Conservation (phyloP, 2,797 vertebrate species). For the Scleropages formosus region DNA sequence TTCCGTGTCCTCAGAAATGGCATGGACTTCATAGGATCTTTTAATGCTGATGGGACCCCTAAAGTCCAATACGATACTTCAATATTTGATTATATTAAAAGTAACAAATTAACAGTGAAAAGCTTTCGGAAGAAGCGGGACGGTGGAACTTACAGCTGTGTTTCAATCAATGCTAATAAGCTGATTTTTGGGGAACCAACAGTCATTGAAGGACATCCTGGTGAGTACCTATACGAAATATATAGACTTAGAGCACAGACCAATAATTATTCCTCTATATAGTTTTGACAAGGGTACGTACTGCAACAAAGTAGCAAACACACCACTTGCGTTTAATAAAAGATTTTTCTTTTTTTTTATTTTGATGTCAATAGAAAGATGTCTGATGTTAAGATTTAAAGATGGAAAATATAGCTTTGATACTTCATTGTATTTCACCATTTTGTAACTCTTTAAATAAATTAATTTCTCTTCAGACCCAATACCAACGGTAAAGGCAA, state of each 20-base stretch:
- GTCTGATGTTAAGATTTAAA: no score
- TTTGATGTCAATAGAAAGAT: no score
- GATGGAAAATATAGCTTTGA: no score
- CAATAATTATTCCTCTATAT: not conserved
- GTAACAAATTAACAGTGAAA: not conserved
- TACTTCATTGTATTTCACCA: no score
- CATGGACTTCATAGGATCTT: slow-evolving; percentile 52
- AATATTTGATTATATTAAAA: accelerated
- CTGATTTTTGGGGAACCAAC: slow-evolving; percentile 39
- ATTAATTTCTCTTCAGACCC: slow-evolving; percentile 5
- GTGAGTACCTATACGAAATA: slow-evolving; percentile 44
- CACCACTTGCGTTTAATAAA: no score
- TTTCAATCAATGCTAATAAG: not conserved
- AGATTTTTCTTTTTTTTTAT: slow-evolving; percentile 1
- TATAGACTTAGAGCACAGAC: not conserved
- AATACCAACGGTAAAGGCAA: not conserved
- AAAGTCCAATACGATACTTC: accelerated
- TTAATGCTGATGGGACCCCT: accelerated
- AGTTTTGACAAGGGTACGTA: not conserved
- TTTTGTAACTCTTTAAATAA: not conserved
- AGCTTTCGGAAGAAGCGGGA: slow-evolving; percentile 36
- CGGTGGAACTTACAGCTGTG: slow-evolving; percentile 59
- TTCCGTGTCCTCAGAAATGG: slow-evolving; percentile 44
- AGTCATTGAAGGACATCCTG: slow-evolving; percentile 40
- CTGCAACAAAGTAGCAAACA: no score